Evolutionary conservation across 1,140 invertebrate genomes (phyloP).

Genomic region (Thaumetopoea pityocampa): DNA sequence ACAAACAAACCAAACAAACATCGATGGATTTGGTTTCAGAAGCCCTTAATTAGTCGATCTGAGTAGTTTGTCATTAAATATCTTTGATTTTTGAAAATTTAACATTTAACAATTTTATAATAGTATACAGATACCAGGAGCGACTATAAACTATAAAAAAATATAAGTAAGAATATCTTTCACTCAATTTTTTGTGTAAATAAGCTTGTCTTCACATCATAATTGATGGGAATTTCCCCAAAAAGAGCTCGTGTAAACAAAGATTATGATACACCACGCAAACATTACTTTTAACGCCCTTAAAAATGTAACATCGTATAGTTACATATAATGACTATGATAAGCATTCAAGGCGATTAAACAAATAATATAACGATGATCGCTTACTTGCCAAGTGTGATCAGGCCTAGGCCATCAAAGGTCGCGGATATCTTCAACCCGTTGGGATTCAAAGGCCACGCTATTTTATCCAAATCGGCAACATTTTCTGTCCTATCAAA

Average conservation of each 20-base stretch:
- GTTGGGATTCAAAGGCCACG: constrained; percentile 62
- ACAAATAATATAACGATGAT: background rate
- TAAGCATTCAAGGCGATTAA: constrained; percentile 23
- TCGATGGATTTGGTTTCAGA: no score
- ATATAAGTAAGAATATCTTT: no score
- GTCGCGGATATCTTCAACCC: constrained; percentile 59
- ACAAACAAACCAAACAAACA: no score
- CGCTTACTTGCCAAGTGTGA: constrained; percentile 62
- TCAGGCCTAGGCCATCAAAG: constrained; percentile 59
- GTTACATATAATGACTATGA: constrained; percentile 10
- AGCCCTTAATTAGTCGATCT: no score
- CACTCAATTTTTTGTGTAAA: no score
- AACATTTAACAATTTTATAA: no score
- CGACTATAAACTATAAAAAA: no score
- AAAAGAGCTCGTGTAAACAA: constrained; percentile 14
- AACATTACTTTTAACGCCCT: constrained; percentile 21
- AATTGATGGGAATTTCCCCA: no score
- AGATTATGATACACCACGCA: constrained; percentile 15
- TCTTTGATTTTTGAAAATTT: no score
- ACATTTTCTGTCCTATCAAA: constrained; percentile 51
- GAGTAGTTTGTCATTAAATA: no score
- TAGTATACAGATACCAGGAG: no score
- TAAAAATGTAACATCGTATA: constrained; percentile 6
- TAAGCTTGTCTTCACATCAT: no score
- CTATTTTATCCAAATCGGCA: constrained; percentile 61